A percentile compares a stretch with the other conserved stretches of the same genome.
phyloP scores from a whole-genome alignment of 1,140 invertebrate genomes.

The Drosophila subpulchrella region DNA sequence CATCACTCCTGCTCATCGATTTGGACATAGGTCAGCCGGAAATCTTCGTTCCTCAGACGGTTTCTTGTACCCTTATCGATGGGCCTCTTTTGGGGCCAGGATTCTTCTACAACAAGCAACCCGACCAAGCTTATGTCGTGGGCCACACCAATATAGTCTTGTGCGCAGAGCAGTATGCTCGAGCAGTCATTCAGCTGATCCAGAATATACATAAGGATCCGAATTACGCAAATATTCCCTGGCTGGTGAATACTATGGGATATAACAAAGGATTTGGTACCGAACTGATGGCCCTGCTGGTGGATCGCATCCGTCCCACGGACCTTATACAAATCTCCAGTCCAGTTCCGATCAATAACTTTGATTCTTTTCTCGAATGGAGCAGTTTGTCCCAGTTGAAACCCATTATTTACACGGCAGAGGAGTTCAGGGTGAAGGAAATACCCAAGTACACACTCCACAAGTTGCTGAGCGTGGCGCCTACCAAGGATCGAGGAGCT shows the following conservation, averaged over 20 bases:
- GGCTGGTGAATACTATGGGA: slow-evolving; percentile 89
- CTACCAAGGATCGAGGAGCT: slow-evolving; percentile 21
- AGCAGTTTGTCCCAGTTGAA: slow-evolving; percentile 67
- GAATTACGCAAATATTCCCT: slow-evolving; percentile 84
- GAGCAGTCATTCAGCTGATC: slow-evolving; percentile 84
- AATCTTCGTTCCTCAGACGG: slow-evolving; percentile 88
- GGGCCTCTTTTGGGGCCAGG: slow-evolving; percentile 89
- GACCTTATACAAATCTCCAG: slow-evolving; percentile 86
- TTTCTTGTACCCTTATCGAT: slow-evolving; percentile 87
- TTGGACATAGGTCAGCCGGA: slow-evolving; percentile 93
- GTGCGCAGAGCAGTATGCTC: slow-evolving; percentile 85
- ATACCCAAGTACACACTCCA: slow-evolving; percentile 45
- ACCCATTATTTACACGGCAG: slow-evolving; percentile 52
- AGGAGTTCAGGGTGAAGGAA: slow-evolving; percentile 19
- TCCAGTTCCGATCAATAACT: slow-evolving; percentile 85
- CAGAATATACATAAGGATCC: slow-evolving; percentile 62
- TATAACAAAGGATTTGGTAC: slow-evolving; percentile 86
- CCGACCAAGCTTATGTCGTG: slow-evolving; percentile 84
- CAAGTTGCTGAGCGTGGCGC: slow-evolving; percentile 43
- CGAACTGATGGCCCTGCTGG: slow-evolving; percentile 85
- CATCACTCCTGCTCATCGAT: slow-evolving; percentile 88
- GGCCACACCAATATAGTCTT: slow-evolving; percentile 85
- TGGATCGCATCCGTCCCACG: slow-evolving; percentile 85
- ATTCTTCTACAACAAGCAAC: slow-evolving; percentile 84
- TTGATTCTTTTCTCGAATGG: slow-evolving; percentile 75